Base-by-base conservation (phyloP, 1,140 invertebrate genomes). In the Drosophila sp. region DNA sequence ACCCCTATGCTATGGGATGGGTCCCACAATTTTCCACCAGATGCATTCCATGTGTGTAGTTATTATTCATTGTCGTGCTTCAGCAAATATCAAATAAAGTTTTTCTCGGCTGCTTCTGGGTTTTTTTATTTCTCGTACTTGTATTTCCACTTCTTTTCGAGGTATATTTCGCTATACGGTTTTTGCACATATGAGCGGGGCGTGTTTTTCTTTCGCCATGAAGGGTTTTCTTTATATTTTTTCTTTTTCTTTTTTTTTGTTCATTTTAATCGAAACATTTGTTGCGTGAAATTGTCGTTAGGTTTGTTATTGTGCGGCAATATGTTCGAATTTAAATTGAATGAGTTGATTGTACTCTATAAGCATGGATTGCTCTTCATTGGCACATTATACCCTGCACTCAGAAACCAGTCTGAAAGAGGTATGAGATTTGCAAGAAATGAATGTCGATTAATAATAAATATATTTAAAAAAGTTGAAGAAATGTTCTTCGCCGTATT, bases 21-120 rank as follows among this genome's bases (percentile, higher is more conserved):
- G 1, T 21, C n/a, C 14, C 13, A 7, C 27, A 57, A 67, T 80
- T 77, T 70, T 38, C 54, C 41, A 59, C 50, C 82, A 87, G 80
- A 78, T 86, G 81, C 82, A 87, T 54, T 70, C 34, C 59, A 18
- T 86, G 63, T 62, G 46, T 54, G 81, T 82, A 82, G 82, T 87
- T 86, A 86, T 86, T 86, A 86, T 86, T 86, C 81, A 86, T 86
- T 86, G 81, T 86, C 78, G 82, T 86, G 74, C 75, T 87, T 87
- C 63, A 62, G 63, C 78, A 81, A 87, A 86, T 87, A 86, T 87
- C 81, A 89, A 86, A 86, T 78, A 67, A 66, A 72, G 78, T 86
- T 76, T 72, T 63, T 41, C 38, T 58, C 66, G 53, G 58, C 61
- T 72, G 45, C 21, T 41, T 41, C 38, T 6, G 13, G 13, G 38